phyloP scores from a whole-genome alignment of 2,113 vertebrate species.

The Theristicus caerulescens region DNA sequence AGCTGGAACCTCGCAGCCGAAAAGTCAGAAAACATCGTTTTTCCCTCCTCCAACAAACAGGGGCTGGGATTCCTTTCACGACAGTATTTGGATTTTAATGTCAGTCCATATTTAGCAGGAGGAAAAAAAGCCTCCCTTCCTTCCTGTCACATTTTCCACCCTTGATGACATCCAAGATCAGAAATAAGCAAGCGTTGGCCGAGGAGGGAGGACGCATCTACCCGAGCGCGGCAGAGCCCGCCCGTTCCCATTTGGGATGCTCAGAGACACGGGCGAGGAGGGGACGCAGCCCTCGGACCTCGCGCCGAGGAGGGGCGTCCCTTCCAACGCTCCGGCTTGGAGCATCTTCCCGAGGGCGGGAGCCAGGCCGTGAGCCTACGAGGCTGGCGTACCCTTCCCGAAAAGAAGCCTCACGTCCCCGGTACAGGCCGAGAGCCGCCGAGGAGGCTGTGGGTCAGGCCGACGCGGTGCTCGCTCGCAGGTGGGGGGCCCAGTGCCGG shows the following conservation, averaged over 20 bases:
- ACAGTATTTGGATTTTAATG: conserved; percentile 39
- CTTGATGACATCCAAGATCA: conserved; percentile 59
- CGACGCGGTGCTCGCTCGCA: too few species aligned
- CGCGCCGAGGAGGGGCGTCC: rapidly evolving
- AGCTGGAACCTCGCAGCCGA: neutral
- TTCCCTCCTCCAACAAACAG: neutral
- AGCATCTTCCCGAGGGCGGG: neutral
- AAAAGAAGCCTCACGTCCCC: neutral
- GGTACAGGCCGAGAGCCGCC: neutral
- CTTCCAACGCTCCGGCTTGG: neutral
- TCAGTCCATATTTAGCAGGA: conserved; percentile 63
- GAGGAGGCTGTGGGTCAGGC: neutral
- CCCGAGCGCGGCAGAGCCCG: rapidly evolving
- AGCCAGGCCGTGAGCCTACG: neutral
- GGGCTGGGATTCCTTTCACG: conserved; percentile 38
- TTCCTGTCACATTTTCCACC: conserved; percentile 71
- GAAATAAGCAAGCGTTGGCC: neutral
- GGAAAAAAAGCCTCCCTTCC: conserved; percentile 63
- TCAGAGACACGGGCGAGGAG: rapidly evolving
- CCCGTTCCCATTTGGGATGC: neutral
- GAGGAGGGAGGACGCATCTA: neutral
- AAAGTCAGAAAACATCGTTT: neutral
- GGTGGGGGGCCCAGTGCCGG: neutral
- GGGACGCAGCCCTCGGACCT: neutral
- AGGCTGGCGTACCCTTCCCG: neutral